Evolutionary conservation across 2,113 vertebrate species (phyloP), one percentile per base, ranked within the genome.

Genomic region (Eurypyga helias): DNA sequence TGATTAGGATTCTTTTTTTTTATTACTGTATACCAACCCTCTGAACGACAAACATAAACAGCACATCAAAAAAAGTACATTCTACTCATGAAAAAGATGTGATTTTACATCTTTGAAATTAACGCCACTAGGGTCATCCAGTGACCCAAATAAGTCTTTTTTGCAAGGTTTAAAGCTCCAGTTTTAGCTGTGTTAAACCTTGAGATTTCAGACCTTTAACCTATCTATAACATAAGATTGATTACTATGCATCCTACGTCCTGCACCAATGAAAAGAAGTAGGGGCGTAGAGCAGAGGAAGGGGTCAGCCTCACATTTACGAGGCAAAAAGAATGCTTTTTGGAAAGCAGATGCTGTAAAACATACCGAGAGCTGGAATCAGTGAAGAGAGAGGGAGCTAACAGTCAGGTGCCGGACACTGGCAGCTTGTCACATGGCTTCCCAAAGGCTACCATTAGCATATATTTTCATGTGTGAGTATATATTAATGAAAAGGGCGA

Each of bases 171-270:
- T 78, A 83, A 83, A 23, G 1, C 34, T 77, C 36, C 21, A 24
- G 48, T 91, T 72, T 91, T 60, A 87, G 21, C 11, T 82, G 34
- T 75, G 6, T 20, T 55, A 66, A 81, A 58, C 10, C 6, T 48
- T 67, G 61, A 91, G 15, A 82, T 91, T 85, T 83, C 71, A 92
- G 65, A 55, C 33, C 48, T 94, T 96, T 93, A 91, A 65, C 21
- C 21, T 71, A 38, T 10, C 64, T 67, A 48, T 55, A 82, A 69
- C 4, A 9, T 31, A 76, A 87, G 28, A 90, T 41, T 87, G 65
- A 90, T 91, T 69, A 57, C 41, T 93, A n/a, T 19, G 28, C 65
- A 87, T 89, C 61, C 52, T 84, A 34, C 1, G 0, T 60, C 33
- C 26, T 48, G 7, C 46, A 94, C 17, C 1, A 1, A 34, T 82